phyloP scores from a whole-genome alignment of 2,888 invertebrate species.

The Protula sp. region DNA sequence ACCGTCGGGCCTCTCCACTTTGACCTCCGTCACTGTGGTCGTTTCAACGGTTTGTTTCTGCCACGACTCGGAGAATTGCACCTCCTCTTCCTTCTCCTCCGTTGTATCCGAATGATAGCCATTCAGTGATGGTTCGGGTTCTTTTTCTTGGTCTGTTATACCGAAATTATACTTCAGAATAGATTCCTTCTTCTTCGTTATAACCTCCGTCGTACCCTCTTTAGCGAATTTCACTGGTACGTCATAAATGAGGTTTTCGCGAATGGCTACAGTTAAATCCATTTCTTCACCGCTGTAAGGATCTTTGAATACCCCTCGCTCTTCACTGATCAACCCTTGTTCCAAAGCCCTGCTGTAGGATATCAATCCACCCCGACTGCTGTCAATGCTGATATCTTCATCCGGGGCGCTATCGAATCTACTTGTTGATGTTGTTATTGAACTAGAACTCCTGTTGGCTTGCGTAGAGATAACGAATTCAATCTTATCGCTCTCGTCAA shows the following conservation, averaged over 20 bases:
- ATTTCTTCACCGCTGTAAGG: slow-evolving; percentile 58
- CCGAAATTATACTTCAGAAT: not conserved
- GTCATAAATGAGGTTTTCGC: slow-evolving; percentile 14
- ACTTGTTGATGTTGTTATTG: no score
- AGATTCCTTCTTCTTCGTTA: slow-evolving; percentile 4
- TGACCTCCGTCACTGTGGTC: not conserved
- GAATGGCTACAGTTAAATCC: slow-evolving; percentile 61
- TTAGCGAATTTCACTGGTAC: slow-evolving; percentile 7
- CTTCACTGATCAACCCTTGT: slow-evolving; percentile 61
- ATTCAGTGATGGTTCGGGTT: not conserved
- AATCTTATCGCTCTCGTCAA: not conserved
- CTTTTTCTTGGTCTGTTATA: slow-evolving; percentile 11
- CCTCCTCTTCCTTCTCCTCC: not conserved
- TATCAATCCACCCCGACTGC: not conserved
- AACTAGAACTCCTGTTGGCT: not conserved
- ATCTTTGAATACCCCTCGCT: slow-evolving; percentile 8
- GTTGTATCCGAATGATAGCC: not conserved
- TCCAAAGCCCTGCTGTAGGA: slow-evolving; percentile 60
- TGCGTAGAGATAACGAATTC: not conserved
- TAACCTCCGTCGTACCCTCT: slow-evolving; percentile 7
- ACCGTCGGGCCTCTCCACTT: not conserved
- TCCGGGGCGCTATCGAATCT: not conserved
- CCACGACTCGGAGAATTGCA: not conserved
- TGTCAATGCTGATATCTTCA: not conserved
- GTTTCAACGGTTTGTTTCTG: not conserved